phyloP scores from a whole-genome alignment of 1,140 invertebrate species.

The Drosophila pruinosa region DNA sequence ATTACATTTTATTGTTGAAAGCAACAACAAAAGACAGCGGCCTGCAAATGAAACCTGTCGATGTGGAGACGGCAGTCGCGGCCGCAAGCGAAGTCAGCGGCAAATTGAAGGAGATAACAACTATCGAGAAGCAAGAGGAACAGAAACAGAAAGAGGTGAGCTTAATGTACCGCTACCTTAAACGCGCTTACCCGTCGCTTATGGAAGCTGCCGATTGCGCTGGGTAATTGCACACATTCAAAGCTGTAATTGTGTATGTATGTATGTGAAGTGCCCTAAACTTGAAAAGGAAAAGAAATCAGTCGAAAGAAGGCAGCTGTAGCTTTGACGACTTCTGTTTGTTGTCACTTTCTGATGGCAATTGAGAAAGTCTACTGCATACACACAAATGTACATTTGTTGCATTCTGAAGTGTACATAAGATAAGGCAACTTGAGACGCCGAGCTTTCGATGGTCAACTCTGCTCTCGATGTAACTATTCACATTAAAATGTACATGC shows the following conservation, averaged over 20 bases:
- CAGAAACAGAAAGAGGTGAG: constrained; percentile 17
- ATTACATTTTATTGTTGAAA: constrained; percentile 16
- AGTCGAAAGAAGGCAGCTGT: background rate
- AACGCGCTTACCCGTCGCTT: constrained; percentile 11
- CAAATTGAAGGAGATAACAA: constrained; percentile 7
- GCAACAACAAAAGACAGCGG: background rate
- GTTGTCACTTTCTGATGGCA: constrained; percentile 52
- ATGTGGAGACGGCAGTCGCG: background rate
- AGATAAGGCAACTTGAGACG: constrained; percentile 1
- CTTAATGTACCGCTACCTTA: constrained; percentile 31
- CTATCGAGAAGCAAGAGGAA: background rate
- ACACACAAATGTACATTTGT: constrained; percentile 6
- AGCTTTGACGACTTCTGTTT: background rate
- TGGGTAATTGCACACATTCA: background rate
- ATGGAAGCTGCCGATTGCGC: constrained; percentile 7
- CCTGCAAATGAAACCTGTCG: constrained; percentile 5
- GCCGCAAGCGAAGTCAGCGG: background rate
- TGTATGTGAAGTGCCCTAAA: constrained; percentile 31
- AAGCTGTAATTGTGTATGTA: background rate
- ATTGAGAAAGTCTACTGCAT: constrained; percentile 52
- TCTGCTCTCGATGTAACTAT: background rate
- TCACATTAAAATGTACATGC: background rate
- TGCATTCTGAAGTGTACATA: constrained; percentile 2
- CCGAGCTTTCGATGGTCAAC: background rate
- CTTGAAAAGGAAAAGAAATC: constrained; percentile 38